These are phyloP conservation scores for Dioctria linearis DNA, from an alignment of 2,888 invertebrate species.

Conservation along the genomic window DNA sequence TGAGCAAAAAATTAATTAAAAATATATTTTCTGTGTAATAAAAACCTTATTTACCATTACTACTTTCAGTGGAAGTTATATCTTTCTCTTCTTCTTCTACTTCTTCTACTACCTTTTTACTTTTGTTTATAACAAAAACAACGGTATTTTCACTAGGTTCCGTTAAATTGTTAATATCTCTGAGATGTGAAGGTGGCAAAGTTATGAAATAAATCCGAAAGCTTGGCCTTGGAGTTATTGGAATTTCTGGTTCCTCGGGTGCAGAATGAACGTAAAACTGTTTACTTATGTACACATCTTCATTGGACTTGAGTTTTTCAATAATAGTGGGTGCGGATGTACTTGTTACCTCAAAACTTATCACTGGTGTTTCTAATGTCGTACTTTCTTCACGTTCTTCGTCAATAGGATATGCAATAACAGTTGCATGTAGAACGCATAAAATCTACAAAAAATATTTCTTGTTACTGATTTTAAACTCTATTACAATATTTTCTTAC, in stretches of 20 bases:
- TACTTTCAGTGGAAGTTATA: background rate
- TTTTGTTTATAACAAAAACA: slow-evolving; percentile 37
- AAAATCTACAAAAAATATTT: background rate
- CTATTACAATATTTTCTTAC: background rate
- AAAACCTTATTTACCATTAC: slow-evolving; percentile 1
- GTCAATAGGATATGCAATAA: slow-evolving; percentile 12
- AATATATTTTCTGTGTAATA: background rate
- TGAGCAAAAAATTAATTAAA: background rate
- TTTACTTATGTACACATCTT: slow-evolving; percentile 35
- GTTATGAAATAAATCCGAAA: slow-evolving; percentile 33
- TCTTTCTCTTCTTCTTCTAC: background rate
- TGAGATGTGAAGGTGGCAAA: background rate
- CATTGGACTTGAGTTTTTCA: background rate
- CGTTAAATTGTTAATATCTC: slow-evolving; percentile 6
- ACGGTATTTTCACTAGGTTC: background rate
- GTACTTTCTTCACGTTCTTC: background rate
- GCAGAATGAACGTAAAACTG: slow-evolving; percentile 43
- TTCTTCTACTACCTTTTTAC: background rate
- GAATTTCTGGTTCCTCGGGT: slow-evolving; percentile 23
- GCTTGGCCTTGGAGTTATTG: slow-evolving; percentile 28
- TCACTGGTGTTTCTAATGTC: background rate
- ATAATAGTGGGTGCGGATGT: background rate
- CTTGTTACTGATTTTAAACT: background rate
- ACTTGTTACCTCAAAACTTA: background rate
- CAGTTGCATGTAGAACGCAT: slow-evolving; percentile 10